phyloP scores from a whole-genome alignment of 2,888 invertebrate species.

The Galerucella nymphaeae region DNA sequence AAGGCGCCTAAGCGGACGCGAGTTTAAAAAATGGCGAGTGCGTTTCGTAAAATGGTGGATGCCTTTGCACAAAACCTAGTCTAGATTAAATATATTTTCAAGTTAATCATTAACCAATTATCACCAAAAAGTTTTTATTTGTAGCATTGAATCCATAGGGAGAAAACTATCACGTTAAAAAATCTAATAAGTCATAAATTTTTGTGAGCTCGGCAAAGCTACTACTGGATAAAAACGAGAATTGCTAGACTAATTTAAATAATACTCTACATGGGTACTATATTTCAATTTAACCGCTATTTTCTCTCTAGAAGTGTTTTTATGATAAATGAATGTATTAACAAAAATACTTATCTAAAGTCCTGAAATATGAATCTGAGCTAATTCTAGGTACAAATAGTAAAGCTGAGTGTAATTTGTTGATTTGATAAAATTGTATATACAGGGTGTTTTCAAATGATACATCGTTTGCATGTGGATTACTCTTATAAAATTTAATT shows the following conservation, averaged over 20 bases:
- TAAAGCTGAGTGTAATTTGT: no score
- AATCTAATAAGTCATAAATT: conserved; percentile 2
- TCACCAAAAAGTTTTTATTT: neutral
- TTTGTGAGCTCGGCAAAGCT: no score
- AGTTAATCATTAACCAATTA: neutral
- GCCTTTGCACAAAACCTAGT: no score
- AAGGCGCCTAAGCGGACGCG: no score
- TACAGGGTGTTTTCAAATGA: no score
- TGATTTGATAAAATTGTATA: no score
- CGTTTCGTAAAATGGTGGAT: no score
- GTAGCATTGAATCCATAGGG: neutral
- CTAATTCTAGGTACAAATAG: no score
- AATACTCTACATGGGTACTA: neutral
- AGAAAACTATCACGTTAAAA: neutral
- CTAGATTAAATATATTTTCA: no score
- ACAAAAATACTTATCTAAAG: neutral
- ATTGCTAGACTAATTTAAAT: neutral
- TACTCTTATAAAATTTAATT: no score
- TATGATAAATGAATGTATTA: neutral
- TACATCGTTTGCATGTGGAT: no score
- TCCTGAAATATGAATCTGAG: neutral
- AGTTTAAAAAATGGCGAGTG: no score
- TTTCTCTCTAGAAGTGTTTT: neutral
- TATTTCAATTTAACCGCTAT: neutral
- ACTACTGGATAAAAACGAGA: neutral